Evolutionary conservation across 2,797 vertebrate species (phyloP).

Genomic region (Poeciliopsis turneri): DNA sequence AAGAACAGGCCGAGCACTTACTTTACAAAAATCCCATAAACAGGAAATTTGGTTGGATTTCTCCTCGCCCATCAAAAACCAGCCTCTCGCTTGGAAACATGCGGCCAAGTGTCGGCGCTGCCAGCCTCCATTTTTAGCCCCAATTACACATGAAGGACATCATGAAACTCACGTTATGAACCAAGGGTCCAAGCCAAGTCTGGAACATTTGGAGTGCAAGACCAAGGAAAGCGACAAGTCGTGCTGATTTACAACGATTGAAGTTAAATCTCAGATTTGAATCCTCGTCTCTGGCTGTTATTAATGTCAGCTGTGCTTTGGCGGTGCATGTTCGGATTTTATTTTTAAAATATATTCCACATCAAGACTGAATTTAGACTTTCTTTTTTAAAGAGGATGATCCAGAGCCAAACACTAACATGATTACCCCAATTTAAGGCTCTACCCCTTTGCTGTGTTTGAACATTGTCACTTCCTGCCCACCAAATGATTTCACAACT

Average conservation of each 20-base stretch:
- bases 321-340: not conserved
- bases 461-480: conserved; percentile 35
- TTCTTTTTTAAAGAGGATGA: not conserved
- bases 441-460: not conserved
- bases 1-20: not conserved
- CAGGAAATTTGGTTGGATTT: not conserved
- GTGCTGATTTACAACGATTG: not conserved
- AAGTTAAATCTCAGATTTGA: not conserved
- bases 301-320: not conserved
- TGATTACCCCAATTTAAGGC: not conserved
- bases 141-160: not conserved
- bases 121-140: not conserved
- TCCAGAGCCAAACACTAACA: not conserved
- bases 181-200: not conserved
- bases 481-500: conserved; percentile 42
- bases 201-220: not conserved
- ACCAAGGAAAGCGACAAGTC: not conserved
- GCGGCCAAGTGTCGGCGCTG: not conserved
- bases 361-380: not conserved
- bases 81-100: not conserved
- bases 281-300: not conserved
- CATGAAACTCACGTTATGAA: not conserved
- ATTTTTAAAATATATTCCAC: not conserved
- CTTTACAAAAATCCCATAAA: not conserved
- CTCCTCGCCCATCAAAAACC: not conserved